A percentile compares a stretch with the other conserved stretches of the same genome.
These are phyloP conservation scores for Pollimyrus isidori DNA, from an alignment of 2,113 vertebrate genomes.

Conservation along the genomic window DNA sequence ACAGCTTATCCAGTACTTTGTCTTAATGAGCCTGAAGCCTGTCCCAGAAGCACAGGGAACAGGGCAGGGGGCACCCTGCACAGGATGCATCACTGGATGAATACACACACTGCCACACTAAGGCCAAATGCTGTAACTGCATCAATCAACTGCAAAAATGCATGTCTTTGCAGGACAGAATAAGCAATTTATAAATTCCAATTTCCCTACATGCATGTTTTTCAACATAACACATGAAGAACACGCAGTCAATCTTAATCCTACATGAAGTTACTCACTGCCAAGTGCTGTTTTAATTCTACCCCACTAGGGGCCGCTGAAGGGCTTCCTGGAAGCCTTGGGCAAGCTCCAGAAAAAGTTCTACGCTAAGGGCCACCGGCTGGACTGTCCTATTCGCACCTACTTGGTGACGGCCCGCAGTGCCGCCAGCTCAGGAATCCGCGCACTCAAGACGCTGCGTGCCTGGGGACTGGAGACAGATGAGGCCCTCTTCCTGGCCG, in stretches of 20 bases:
- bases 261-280: not conserved
- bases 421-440: conserved; percentile 88
- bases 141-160: not conserved
- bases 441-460: conserved; percentile 89
- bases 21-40: not conserved
- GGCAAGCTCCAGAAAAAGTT: conserved; percentile 97
- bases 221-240: not conserved
- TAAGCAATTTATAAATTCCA: not conserved
- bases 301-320: conserved; percentile 76
- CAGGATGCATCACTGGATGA: not conserved
- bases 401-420: conserved; percentile 90
- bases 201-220: not conserved
- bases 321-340: conserved; percentile 83
- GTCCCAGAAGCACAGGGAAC: not conserved
- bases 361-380: conserved; percentile 82
- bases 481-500: conserved; percentile 88
- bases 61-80: not conserved
- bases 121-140: not conserved
- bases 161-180: not conserved
- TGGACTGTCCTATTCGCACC: conserved; percentile 92
- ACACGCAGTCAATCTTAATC: not conserved
- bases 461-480: conserved; percentile 95
- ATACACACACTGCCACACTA: not conserved
- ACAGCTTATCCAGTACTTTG: not conserved
- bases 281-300: not conserved